Conservation (phyloP, 2,797 vertebrate species). For the Steatocranus sp. region DNA sequence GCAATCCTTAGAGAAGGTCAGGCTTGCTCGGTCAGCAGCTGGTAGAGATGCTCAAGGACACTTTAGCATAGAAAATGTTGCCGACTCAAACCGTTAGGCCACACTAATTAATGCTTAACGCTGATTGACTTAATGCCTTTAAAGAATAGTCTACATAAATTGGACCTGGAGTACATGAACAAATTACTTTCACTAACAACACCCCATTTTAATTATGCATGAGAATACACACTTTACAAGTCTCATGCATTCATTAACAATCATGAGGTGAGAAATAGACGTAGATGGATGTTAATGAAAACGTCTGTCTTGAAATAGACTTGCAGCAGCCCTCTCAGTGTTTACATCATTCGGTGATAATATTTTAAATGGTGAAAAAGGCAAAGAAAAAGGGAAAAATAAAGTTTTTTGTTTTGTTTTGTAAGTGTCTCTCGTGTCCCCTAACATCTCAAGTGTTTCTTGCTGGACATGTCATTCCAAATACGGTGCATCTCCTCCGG, state of each 20-base stretch:
- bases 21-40: slow-evolving; percentile 21
- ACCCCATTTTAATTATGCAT: slow-evolving; percentile 25
- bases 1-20: not conserved
- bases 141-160: not conserved
- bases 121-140: slow-evolving; percentile 8
- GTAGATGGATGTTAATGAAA: slow-evolving; percentile 7
- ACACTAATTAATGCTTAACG: not conserved
- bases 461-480: slow-evolving; percentile 99
- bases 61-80: slow-evolving; percentile 8
- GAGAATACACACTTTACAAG: slow-evolving; percentile 36
- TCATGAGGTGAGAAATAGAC: slow-evolving; percentile 29
- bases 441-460: slow-evolving; percentile 97
- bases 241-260: slow-evolving; percentile 44
- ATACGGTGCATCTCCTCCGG: slow-evolving; percentile 98
- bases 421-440: slow-evolving; percentile 14
- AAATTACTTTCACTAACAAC: slow-evolving; percentile 22
- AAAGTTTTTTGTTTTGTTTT: not conserved
- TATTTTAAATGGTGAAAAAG: slow-evolving; percentile 16
- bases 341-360: slow-evolving; percentile 32
- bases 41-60: slow-evolving; percentile 51
- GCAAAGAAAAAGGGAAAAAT: not conserved
- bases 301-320: slow-evolving; percentile 13
- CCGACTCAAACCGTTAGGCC: not conserved
- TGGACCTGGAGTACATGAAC: slow-evolving; percentile 11
- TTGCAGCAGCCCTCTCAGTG: slow-evolving; percentile 25